Evolutionary conservation across 2,888 invertebrate genomes (phyloP), one percentile per base, ranked within the genome.

Genomic region (Platypus cylindrus): DNA sequence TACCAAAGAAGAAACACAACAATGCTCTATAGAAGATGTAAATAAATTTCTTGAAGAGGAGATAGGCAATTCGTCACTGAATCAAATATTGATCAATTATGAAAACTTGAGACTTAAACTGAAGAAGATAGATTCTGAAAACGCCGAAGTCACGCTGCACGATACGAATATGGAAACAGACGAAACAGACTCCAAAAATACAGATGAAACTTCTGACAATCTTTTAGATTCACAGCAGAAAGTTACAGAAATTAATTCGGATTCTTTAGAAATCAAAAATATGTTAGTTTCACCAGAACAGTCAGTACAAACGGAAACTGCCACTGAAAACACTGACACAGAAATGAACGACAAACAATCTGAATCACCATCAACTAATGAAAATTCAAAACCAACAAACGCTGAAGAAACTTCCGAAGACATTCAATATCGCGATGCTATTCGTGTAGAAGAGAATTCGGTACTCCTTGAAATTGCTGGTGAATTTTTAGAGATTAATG

Each of bases 391-490:
- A 4, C 15, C 27, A 14, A 27, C 14, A 11, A 12, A 14, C 14
- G 15, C 3, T 27, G 15, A 27, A 5, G 27, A 27, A 27, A 13
- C 9, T 27, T 3, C 9, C 13, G 25, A 5, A 25, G 27, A 14
- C 1, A 12, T 47, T 14, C 48, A 48, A 22, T 48, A 46, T 25
- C 28, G 44, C 26, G 47, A 45, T 24, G 48, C 47, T 3, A 48
- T 55, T 20, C 45, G 45, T 32, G 46, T 55, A 9, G 52, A 53
- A 31, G 53, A 52, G 17, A 43, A 47, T 23, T 45, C 36, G 16
- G 50, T 52, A 22, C 41, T 53, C 0, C 37, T 56, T 5, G 45
- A 55, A 38, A 49, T 56, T 13, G 50, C 50, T 5, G 56, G 54
- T 4, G 53, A 53, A 43, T 32, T 54, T 15, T 48, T 56, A 3